Evolutionary conservation across 2,888 invertebrate genomes (phyloP), one percentile per base, ranked within the genome.

Genomic region (Liposcelis brunnea): DNA sequence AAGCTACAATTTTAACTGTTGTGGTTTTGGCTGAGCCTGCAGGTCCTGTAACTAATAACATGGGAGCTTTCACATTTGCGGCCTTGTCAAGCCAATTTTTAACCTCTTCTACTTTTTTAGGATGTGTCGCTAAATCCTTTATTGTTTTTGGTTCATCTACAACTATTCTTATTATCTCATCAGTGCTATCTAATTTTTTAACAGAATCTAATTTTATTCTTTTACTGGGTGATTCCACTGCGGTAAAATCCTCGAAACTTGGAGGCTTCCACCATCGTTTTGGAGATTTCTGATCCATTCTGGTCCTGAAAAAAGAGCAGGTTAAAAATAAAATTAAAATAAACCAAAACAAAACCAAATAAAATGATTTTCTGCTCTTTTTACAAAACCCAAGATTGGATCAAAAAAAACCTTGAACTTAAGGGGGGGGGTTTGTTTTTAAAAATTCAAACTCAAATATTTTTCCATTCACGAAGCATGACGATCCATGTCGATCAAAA

Each of bases 1-100:
- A n/a, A 19, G 40, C 40, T 8, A 40, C 40, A 14, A 40, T 21
- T 40, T 40, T 40, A 5, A 40, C 10, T 18, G 40, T 40, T 19
- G 21, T 21, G 11, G 40, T 40, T 40, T 40, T 40, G 12, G 16
- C 40, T 6, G 16, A 40, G 6, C 40, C 40, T 6, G 40, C 15
- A 18, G 40, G 40, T 6, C 40, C 40, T 19, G 40, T 40, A 6
- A 40, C 10, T 5, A 40, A 18, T 19, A 40, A 19, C 10, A 40
- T 40, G 16, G 6, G 15, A 18, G 40, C 15, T 14, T 19, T 14
- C 4, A 6, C 26, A 5, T 5, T 6, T 16, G 5, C 19, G 16
- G 40, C 18, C 7, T 5, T 8, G 4, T 18, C n/a, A 14, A 40
- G 15, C 18, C 18, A 6, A 18, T 19, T 21, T n/a, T 19, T 14